Conservation (phyloP, 2,797 vertebrate species). For the Lithobates sylvaticus region DNA sequence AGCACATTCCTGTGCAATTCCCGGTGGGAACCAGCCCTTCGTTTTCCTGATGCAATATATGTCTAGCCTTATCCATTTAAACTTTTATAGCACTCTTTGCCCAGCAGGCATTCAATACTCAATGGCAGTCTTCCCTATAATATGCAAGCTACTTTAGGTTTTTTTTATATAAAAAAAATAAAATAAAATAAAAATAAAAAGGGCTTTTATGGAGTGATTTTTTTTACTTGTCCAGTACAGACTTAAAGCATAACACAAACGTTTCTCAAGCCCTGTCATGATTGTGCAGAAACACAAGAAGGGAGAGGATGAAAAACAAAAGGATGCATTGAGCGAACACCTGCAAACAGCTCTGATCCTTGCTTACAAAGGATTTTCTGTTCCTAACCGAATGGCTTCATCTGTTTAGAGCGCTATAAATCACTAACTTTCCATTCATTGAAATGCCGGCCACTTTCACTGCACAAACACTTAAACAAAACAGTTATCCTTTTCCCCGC, state of each 20-base stretch:
- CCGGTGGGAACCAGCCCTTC: no score
- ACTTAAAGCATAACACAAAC: background rate
- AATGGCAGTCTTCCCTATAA: background rate
- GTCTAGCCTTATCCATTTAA: no score
- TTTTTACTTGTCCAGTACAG: background rate
- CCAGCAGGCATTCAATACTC: background rate
- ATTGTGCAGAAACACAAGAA: constrained; percentile 46
- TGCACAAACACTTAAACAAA: constrained; percentile 42
- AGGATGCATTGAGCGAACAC: constrained; percentile 38
- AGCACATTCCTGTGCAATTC: no score
- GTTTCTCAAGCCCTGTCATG: background rate
- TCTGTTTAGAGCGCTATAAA: constrained; percentile 29
- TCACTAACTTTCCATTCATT: constrained; percentile 13
- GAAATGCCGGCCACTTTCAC: constrained; percentile 53
- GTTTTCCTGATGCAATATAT: no score
- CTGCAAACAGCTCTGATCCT: background rate
- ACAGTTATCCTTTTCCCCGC: constrained; percentile 5
- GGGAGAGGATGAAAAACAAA: constrained; percentile 54
- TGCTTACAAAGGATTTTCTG: constrained; percentile 40
- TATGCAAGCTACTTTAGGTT: background rate
- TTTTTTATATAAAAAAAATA: background rate
- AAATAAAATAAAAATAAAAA: no score
- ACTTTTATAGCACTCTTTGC: background rate
- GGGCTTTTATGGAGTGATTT: background rate
- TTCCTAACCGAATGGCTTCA: constrained; percentile 48